phyloP scores from a whole-genome alignment of 2,113 vertebrate species.

The Melozone crissalis region DNA sequence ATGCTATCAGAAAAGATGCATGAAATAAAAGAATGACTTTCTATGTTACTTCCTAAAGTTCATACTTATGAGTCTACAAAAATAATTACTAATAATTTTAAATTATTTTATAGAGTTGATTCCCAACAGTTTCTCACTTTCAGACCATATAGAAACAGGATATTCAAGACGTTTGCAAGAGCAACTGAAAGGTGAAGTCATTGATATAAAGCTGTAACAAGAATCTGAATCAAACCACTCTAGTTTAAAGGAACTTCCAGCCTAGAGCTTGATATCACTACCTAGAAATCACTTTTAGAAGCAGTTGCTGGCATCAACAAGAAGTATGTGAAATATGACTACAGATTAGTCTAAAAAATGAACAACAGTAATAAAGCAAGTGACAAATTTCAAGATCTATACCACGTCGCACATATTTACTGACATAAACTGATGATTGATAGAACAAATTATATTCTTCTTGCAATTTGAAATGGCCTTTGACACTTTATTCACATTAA shows the following conservation, averaged over 20 bases:
- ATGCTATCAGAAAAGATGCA: background rate
- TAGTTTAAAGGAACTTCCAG: background rate
- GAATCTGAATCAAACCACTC: background rate
- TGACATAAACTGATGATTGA: background rate
- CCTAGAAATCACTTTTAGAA: background rate
- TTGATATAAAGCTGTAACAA: background rate
- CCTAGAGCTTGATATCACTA: background rate
- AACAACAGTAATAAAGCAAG: background rate
- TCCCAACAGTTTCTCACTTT: background rate
- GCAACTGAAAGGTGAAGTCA: background rate
- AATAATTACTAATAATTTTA: background rate
- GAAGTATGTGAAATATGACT: background rate
- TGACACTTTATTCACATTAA: background rate
- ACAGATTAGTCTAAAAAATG: background rate
- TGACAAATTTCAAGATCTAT: background rate
- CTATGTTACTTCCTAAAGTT: background rate
- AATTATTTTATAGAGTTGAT: background rate
- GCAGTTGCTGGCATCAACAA: background rate
- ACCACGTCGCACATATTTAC: background rate
- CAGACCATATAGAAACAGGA: background rate
- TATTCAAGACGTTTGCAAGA: background rate
- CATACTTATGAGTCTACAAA: background rate
- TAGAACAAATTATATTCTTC: background rate
- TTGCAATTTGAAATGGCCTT: background rate
- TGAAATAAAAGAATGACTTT: background rate